Base-by-base conservation (phyloP, 1,140 invertebrate genomes). In the Trachymyrmex septentrionalis region DNA sequence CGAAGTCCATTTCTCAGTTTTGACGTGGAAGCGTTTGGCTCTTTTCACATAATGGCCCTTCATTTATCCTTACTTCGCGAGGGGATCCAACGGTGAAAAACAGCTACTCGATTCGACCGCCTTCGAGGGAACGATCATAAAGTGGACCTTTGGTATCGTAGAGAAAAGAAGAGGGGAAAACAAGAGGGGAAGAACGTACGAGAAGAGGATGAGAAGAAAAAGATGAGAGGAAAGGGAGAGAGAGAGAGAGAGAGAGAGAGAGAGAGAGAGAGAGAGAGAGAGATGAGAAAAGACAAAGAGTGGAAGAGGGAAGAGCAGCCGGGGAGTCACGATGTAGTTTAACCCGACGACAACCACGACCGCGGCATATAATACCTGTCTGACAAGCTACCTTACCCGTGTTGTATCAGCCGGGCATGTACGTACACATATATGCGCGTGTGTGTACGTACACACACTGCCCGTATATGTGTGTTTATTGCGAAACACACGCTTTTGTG, bases 361-460 rank as follows among this genome's bases (percentile, higher is more conserved):
- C 55, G 85, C 67, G 69, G 86, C 82, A 73, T 87, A 85, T 85
- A 88, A 89, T 89, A 88, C 86, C 88, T 88, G 86, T 86, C 88
- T 85, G 88, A 89, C 86, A 80, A 89, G 88, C 81, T 89, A 88
- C 88, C 86, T 89, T 88, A 87, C 87, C 59, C 87, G 55, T 87
- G 87, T 88, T 87, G 77, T 72, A 57, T 84, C 86, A 72, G 75
- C 44, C 48, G n/a, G 14, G 50, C 30, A 59, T 48, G 86, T 80
- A 66, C 34, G 55, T 75, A 16, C 44, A 30, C 27, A 59, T 30
- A 21, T 10, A 24, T 7, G 14, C 14, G 61, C 10, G 14, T 7
- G 30, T 30, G 30, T 30, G 55, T 3, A 16, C 6, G 34, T 16
- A 21, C 10, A 19, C n/a, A 3, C 12, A 27, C 14, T n/a, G 24